A percentile compares a stretch with the other conserved stretches of the same genome.
Conservation (phyloP, 2,113 vertebrate genomes). For the Poecilia latipinna region DNA sequence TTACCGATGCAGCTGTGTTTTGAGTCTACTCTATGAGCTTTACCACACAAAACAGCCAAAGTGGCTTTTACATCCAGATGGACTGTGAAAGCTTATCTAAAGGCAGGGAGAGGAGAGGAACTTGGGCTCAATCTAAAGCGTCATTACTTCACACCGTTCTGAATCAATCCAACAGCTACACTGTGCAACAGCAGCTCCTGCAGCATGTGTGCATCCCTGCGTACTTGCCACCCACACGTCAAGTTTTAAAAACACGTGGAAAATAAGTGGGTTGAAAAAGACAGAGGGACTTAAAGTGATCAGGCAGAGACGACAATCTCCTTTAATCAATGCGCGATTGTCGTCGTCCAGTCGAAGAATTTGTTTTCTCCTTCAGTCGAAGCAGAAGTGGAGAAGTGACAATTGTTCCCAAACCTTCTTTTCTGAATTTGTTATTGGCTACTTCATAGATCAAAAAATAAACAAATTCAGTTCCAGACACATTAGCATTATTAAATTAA, state of each 20-base stretch:
- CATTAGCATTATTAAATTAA: slow-evolving; percentile 14
- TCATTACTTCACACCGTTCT: slow-evolving; percentile 44
- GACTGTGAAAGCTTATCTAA: slow-evolving; percentile 41
- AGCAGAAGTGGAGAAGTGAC: slow-evolving; percentile 6
- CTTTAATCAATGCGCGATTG: slow-evolving; percentile 20
- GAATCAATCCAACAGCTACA: slow-evolving; percentile 59
- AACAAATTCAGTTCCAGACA: slow-evolving; percentile 7
- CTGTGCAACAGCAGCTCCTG: slow-evolving; percentile 35
- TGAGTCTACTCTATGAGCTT: slow-evolving; percentile 40
- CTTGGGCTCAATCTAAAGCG: slow-evolving; percentile 47
- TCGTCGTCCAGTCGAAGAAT: neutral
- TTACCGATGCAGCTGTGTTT: slow-evolving; percentile 37
- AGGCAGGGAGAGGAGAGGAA: slow-evolving; percentile 24
- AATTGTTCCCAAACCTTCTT: slow-evolving; percentile 42
- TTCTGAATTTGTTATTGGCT: neutral
- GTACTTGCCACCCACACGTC: slow-evolving; percentile 31
- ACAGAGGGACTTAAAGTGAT: slow-evolving; percentile 8
- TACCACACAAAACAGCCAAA: slow-evolving; percentile 41
- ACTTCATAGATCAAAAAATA: slow-evolving; percentile 2
- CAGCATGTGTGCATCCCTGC: slow-evolving; percentile 28
- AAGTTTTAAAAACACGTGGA: slow-evolving; percentile 21
- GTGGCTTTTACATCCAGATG: slow-evolving; percentile 33
- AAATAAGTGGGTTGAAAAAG: slow-evolving; percentile 6
- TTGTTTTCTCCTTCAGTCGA: slow-evolving; percentile 26
- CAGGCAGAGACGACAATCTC: neutral